Conservation (phyloP, 1,140 invertebrate species). For the Scaptomyza pallida region DNA sequence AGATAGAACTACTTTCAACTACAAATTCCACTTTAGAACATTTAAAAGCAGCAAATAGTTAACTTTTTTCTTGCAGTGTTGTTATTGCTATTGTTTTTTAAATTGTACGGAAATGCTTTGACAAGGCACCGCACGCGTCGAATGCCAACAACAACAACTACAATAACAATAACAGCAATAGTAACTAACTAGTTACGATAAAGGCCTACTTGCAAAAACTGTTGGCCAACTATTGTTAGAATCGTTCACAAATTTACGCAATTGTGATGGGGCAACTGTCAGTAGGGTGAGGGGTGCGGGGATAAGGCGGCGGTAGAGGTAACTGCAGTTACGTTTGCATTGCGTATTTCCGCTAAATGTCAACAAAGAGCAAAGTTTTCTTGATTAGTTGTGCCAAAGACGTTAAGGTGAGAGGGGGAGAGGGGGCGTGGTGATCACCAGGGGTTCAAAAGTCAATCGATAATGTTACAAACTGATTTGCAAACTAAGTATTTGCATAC, state of each 20-base stretch:
- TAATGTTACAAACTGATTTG: slow-evolving; percentile 52
- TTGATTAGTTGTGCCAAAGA: slow-evolving; percentile 46
- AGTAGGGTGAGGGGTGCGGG: not conserved
- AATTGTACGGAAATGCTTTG: slow-evolving; percentile 75
- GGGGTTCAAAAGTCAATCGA: slow-evolving; percentile 39
- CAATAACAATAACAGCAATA: slow-evolving; percentile 2
- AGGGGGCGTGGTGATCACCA: no score
- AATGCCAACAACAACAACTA: slow-evolving; percentile 24
- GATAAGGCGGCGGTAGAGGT: not conserved
- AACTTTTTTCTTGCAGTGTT: not conserved
- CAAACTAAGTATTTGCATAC: slow-evolving; percentile 69
- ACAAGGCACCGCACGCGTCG: slow-evolving; percentile 72
- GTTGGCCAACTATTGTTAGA: slow-evolving; percentile 79
- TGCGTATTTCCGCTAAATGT: slow-evolving; percentile 83
- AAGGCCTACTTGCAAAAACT: slow-evolving; percentile 46
- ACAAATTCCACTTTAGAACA: no score
- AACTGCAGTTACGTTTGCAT: slow-evolving; percentile 73
- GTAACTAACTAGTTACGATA: not conserved
- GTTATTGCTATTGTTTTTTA: slow-evolving; percentile 64
- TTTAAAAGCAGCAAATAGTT: not conserved
- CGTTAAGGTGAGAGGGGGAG: not conserved
- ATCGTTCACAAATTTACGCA: slow-evolving; percentile 75
- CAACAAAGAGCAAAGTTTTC: slow-evolving; percentile 74
- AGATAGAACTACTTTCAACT: no score
- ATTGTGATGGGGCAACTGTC: slow-evolving; percentile 27